A percentile compares a stretch with the other conserved stretches of the same genome.
These are phyloP conservation scores for Magallana nippona DNA, from an alignment of 2,888 invertebrate species.

Conservation along the genomic window DNA sequence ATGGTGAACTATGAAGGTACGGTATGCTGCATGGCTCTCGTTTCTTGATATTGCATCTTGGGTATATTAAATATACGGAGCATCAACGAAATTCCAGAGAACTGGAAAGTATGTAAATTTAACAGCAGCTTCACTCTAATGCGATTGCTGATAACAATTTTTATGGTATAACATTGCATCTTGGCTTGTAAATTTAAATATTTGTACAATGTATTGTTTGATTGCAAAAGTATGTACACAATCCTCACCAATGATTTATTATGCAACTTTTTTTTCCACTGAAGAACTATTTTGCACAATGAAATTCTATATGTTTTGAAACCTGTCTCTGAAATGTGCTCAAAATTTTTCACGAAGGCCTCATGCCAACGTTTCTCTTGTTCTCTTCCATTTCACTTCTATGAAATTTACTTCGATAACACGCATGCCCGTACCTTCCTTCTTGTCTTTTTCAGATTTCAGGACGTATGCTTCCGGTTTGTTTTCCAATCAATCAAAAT, in stretches of 20 bases:
- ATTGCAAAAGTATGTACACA: background rate
- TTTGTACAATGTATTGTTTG: background rate
- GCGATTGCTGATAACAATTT: background rate
- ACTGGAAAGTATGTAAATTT: background rate
- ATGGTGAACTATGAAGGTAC: slow-evolving; percentile 32
- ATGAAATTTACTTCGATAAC: slow-evolving; percentile 3
- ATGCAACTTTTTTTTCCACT: too few relatives aligned
- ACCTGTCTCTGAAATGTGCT: background rate
- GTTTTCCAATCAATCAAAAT: slow-evolving; percentile 31
- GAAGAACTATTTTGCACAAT: background rate
- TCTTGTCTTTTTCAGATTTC: slow-evolving; percentile 32
- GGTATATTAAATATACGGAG: background rate
- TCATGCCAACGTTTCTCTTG: slow-evolving; percentile 3
- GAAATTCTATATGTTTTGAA: background rate
- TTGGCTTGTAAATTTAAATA: background rate
- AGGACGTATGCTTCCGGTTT: slow-evolving; percentile 33
- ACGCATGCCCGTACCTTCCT: slow-evolving; percentile 19
- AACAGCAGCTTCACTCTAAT: background rate
- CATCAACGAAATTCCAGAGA: background rate
- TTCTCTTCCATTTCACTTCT: background rate
- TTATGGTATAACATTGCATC: background rate
- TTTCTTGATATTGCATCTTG: background rate
- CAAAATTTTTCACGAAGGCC: background rate
- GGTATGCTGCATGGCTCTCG: background rate
- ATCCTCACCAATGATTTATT: background rate